Evolutionary conservation across 2,797 vertebrate genomes (phyloP).

Genomic region (Bothrops alternatus): DNA sequence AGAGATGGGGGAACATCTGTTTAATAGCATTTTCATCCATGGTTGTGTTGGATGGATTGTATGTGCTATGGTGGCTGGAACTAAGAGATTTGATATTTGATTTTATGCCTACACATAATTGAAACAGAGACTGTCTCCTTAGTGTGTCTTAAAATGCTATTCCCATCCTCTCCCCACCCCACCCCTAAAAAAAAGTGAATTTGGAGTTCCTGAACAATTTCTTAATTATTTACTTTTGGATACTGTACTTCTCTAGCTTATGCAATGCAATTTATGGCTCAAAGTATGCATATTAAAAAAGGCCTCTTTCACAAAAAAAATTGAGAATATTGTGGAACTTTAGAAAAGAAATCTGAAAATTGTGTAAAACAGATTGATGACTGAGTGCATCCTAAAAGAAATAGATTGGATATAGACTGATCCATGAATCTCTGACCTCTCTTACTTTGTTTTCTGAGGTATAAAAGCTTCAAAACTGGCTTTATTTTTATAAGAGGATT

Average conservation of each 20-base stretch:
- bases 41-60: not conserved
- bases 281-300: not conserved
- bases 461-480: not conserved
- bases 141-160: not conserved
- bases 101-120: not conserved
- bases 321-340: not conserved
- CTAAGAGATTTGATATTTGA: not conserved
- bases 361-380: not conserved
- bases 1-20: not conserved
- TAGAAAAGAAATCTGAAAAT: not conserved
- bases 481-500: not conserved
- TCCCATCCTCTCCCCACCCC: not conserved
- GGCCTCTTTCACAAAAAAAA: not conserved
- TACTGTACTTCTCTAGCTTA: not conserved
- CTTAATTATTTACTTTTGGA: not conserved
- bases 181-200: not conserved
- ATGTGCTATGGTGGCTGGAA: not conserved
- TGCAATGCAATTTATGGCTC: not conserved
- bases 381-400: not conserved
- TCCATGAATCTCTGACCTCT: not conserved
- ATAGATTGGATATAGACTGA: not conserved
- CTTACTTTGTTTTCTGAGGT: not conserved
- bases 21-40: not conserved
- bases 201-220: not conserved
- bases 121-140: not conserved